Evolutionary conservation across 2,797 vertebrate species (phyloP), one percentile per base, ranked within the genome.

Genomic region (Lindbergichthys nudifrons): DNA sequence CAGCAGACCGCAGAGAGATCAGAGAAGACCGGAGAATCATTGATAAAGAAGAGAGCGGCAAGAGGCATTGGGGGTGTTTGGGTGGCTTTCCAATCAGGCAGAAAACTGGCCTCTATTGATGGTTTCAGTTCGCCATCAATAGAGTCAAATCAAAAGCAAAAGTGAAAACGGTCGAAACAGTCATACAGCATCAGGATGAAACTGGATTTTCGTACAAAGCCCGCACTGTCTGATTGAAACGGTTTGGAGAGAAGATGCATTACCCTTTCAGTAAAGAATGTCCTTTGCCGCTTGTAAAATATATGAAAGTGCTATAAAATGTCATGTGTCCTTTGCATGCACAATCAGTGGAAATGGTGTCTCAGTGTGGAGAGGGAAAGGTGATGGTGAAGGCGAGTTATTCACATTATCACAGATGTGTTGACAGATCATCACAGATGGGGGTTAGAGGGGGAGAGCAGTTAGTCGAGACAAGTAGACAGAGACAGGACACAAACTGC

Each of bases 241-340:
- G 66, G 73, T 81, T 81, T 53, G 82, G 79, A 87, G 77, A 89
- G 76, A 79, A 88, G 87, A 87, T 80, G 61, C 10, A 92, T 95
- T 95, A 94, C 94, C 95, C 94, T 95, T 92, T 95, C 84, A 95
- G 92, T 90, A 95, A 93, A 92, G 92, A 94, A 94, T 95, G 94
- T 95, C 95, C 93, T 95, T 95, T 95, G 95, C 94, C 93, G 94
- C 94, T 95, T 94, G 94, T 67, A 94, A 95, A 91, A 95, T 93
- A 94, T 85, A 95, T 89, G 87, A 90, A 86, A 93, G 82, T 82
- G 78, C 90, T 87, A 91, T 92, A 89, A 92, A 36, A 52, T 8
- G 62, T 85, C 73, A 81, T 42, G 78, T 59, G 78, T 67, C 79
- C 51, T 70, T 19, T 74, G 58, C 85, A 90, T 88, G 88, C 80